These are phyloP conservation scores for Gonioctena quinquepunctata DNA, from an alignment of 1,140 invertebrate genomes.

Conservation along the genomic window DNA sequence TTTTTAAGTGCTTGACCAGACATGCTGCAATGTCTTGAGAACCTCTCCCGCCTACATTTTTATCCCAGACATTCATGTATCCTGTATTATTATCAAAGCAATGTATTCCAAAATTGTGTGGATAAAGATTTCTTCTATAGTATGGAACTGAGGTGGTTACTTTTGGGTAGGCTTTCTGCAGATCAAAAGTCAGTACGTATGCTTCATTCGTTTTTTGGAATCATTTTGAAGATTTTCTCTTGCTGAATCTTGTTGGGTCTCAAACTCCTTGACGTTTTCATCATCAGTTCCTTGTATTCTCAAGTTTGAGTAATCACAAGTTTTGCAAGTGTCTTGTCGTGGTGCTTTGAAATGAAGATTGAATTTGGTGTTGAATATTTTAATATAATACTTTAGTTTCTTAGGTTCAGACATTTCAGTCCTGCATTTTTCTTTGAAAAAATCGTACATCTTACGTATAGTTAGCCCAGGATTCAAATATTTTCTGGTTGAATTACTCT, in stretches of 20 bases:
- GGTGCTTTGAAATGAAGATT: constrained; percentile 27
- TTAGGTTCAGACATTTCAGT: constrained; percentile 2
- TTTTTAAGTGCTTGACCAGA: constrained; percentile 12
- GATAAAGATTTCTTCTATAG: constrained; percentile 27
- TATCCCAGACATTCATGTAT: constrained; percentile 23
- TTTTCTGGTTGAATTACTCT: constrained; percentile 15
- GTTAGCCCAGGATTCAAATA: constrained; percentile 23
- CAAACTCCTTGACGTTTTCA: neutral
- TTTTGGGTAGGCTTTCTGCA: constrained; percentile 9
- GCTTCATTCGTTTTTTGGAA: constrained; percentile 22
- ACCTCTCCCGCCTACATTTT: constrained; percentile 6
- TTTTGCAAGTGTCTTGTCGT: constrained; percentile 9
- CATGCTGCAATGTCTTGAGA: constrained; percentile 21
- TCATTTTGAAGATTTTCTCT: neutral
- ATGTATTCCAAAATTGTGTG: constrained; percentile 8
- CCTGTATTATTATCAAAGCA: constrained; percentile 8
- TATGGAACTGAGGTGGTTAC: constrained; percentile 13
- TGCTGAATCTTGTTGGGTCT: neutral
- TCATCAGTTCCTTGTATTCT: neutral
- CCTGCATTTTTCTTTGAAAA: constrained; percentile 18
- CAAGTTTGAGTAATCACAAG: constrained; percentile 10
- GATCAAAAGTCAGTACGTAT: neutral
- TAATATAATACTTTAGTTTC: constrained; percentile 16
- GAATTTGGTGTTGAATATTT: constrained; percentile 23
- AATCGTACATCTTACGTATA: constrained; percentile 38